These are phyloP conservation scores for Auanema sp. DNA, from an alignment of 2,888 invertebrate genomes.

Conservation along the genomic window DNA sequence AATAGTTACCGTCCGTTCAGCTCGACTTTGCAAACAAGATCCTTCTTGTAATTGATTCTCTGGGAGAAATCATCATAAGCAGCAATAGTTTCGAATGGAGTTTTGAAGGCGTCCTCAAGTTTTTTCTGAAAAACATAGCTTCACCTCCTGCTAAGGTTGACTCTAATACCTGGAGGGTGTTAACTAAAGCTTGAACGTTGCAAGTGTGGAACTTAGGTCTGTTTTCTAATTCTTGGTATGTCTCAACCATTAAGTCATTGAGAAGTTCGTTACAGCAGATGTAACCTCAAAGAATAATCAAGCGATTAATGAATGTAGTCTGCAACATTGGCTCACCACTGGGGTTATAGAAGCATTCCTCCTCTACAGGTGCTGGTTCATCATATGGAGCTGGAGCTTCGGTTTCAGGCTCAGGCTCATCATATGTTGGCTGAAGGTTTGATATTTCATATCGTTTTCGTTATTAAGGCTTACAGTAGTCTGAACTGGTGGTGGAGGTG, in stretches of 20 bases:
- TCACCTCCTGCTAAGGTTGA: neutral
- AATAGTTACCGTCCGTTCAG: conserved; percentile 36
- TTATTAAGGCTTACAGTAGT: no score
- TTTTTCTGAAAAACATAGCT: conserved; percentile 12
- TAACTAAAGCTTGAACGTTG: conserved; percentile 42
- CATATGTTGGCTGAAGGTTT: no score
- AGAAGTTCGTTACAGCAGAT: conserved; percentile 50
- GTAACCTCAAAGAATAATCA: conserved; percentile 27
- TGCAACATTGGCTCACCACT: conserved; percentile 33
- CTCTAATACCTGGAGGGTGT: conserved; percentile 26
- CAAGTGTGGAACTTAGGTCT: conserved; percentile 37
- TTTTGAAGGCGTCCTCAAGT: conserved; percentile 36
- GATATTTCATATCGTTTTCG: no score
- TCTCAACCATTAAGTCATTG: conserved; percentile 48
- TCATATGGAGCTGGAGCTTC: no score
- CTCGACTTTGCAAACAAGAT: conserved; percentile 49
- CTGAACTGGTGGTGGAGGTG: no score
- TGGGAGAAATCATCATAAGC: conserved; percentile 48
- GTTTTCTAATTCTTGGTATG: conserved; percentile 32
- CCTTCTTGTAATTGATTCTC: conserved; percentile 47
- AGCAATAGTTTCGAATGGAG: conserved; percentile 45
- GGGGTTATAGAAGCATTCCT: conserved; percentile 52
- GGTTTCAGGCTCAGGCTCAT: no score
- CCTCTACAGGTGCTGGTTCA: no score
- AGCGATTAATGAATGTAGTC: no score